Evolutionary conservation across 2,888 invertebrate species (phyloP).

Genomic region (Chrysopilus asiliformis): DNA sequence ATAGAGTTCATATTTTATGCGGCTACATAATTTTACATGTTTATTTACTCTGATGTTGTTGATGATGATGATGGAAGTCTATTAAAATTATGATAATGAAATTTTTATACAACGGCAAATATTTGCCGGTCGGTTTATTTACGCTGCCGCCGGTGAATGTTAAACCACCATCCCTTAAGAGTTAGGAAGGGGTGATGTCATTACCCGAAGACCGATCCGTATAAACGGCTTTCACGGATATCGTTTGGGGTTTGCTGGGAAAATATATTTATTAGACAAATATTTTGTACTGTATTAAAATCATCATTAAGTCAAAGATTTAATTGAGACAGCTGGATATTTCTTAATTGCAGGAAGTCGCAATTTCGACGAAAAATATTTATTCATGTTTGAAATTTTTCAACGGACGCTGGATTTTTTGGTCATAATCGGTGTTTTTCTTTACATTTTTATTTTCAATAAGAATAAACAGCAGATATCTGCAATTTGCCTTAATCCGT

Average conservation of each 20-base stretch:
- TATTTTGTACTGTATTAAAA: too few species aligned
- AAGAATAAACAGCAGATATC: too few species aligned
- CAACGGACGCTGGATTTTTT: too few species aligned
- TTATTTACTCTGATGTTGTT: conserved; percentile 6
- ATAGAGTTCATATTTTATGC: too few species aligned
- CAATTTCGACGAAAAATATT: too few species aligned
- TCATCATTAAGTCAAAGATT: not conserved
- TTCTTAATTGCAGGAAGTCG: conserved; percentile 5
- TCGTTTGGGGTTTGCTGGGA: not conserved
- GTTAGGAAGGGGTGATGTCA: not conserved
- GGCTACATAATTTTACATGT: too few species aligned
- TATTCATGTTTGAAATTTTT: too few species aligned
- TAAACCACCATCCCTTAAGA: not conserved
- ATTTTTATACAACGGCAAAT: conserved; percentile 5
- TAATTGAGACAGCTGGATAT: conserved; percentile 7
- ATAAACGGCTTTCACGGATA: not conserved
- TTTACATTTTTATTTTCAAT: too few species aligned
- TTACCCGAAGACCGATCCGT: not conserved
- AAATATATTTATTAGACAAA: too few species aligned
- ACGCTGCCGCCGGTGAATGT: not conserved
- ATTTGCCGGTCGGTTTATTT: conserved; percentile 6
- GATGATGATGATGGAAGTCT: too few species aligned
- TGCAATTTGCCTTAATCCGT: too few species aligned
- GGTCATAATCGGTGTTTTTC: too few species aligned
- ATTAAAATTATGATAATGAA: conserved; percentile 8